A percentile compares a stretch with the other conserved stretches of the same genome.
phyloP scores from a whole-genome alignment of 1,140 invertebrate genomes.

The Trichomalopsis sarcophagae region DNA sequence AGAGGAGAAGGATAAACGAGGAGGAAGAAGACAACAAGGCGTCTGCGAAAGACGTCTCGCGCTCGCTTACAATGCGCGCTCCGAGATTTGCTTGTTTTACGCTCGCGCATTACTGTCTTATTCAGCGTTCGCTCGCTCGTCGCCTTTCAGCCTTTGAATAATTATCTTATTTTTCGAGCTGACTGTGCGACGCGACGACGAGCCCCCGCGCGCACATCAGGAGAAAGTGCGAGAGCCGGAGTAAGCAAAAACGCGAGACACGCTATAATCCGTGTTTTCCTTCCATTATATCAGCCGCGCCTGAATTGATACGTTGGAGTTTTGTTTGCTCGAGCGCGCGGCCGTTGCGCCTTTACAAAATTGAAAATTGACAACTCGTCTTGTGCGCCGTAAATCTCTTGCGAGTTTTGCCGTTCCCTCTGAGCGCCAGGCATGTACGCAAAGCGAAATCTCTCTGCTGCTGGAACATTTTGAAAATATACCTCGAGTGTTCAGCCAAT shows the following conservation, averaged over 20 bases:
- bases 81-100: slow-evolving; percentile 47
- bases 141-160: slow-evolving; percentile 46
- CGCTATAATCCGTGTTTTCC: slow-evolving; percentile 34
- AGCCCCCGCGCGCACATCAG: neutral
- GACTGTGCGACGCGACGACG: slow-evolving; percentile 12
- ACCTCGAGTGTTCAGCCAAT: neutral
- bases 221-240: neutral
- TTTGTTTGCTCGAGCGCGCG: neutral
- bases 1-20: slow-evolving; percentile 11
- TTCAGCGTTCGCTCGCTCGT: slow-evolving; percentile 34
- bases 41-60: slow-evolving; percentile 37
- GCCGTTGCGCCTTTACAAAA: neutral
- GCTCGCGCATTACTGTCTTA: slow-evolving; percentile 47
- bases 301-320: slow-evolving; percentile 9
- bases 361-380: too few species aligned
- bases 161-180: slow-evolving; percentile 50
- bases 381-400: too few species aligned
- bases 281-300: neutral
- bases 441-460: neutral
- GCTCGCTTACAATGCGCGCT: slow-evolving; percentile 34
- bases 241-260: slow-evolving; percentile 22
- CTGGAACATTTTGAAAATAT: neutral
- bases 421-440: too few species aligned
- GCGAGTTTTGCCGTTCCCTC: too few species aligned
- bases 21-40: slow-evolving; percentile 49